Evolutionary conservation across 2,113 vertebrate genomes (phyloP), one percentile per base, ranked within the genome.

Genomic region (Python bivittatus): DNA sequence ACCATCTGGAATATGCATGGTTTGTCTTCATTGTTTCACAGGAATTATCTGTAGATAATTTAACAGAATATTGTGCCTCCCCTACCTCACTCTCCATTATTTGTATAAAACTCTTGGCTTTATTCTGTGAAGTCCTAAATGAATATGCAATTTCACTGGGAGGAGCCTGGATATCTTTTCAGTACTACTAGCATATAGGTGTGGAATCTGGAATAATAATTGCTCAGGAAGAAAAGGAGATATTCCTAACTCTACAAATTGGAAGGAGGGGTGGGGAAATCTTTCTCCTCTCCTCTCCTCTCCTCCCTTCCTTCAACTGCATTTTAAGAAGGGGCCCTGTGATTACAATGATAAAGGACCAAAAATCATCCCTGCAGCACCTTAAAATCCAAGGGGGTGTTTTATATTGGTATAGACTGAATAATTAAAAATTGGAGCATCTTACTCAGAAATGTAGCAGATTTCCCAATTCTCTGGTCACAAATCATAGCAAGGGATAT

Each of bases 281-380:
- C 0, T 6, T n/a, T 56, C 27, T 95, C 92, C 95, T 91, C 94
- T 94, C 97, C 97, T 95, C 93, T 17, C 29, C 8, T 54, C 56
- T 56, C 53, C 22, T n/a, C n/a, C n/a, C n/a, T 53, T 6, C 1
- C 44, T 72, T 22, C 33, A 3, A 27, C 27, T 15, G 23, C 54
- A 29, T 58, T 85, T 61, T 33, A n/a, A 91, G 58, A 91, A 38
- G 12, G 48, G 52, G 52, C 22, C 22, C 42, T 86, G 44, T 85
- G 54, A 57, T 91, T 8, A 58, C 42, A 58, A 48, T 91, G 13
- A 57, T 60, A 7, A 11, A 6, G 52, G 11, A 44, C 20, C 44
- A 6, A 86, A 20, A 64, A 48, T 38, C 5, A 48, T 27, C 79
- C 10, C 20, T 72, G 48, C 15, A 29, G 38, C 61, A 72, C n/a